Evolutionary conservation across 2,113 vertebrate species (phyloP), one percentile per base, ranked within the genome.

Genomic region (Nothobranchius kuhntae): DNA sequence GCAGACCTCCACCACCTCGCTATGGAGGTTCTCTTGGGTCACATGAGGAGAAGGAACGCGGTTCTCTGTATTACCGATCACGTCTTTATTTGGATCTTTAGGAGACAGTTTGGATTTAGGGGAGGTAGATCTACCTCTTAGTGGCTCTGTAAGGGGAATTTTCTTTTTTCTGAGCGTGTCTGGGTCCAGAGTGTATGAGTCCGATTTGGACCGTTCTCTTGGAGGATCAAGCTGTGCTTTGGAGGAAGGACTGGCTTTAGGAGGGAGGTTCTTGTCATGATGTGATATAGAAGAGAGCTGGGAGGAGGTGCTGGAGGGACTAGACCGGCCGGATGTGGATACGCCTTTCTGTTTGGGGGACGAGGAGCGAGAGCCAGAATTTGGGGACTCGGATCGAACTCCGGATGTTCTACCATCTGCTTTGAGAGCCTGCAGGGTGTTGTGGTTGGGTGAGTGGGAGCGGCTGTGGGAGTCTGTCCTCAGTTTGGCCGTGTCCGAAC

Each of bases 101-200:
- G 94, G 83, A 56, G 88, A 84, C 1, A 92, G 83, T 93, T 99
- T 99, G 80, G 95, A 94, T 89, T 98, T 99, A 13, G 98, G 98
- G 62, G 98, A 99, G 70, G 96, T 98, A 45, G 98, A 99, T 3
- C 97, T 92, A 26, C 98, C 98, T 67, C 97, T 92, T 21, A 98
- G 73, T 0, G 97, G 96, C 79, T 99, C 98, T 4, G 95, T 97
- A 7, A 99, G 91, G 0, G 97, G 96, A 61, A 96, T 90, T 78
- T 98, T 98, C 90, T 99, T 99, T 91, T 98, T 99, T 67, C 97
- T 93, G 42, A 99, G 93, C 0, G 96, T 96, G 68, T 99, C 98
- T 55, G 97, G 97, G 80, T 98, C 97, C 68, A 99, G 91, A 0
- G 98, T 99, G 68, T 99, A 99, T 1, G 98, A 99, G 88, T 99